Evolutionary conservation across 1,140 invertebrate species (phyloP), one percentile per base, ranked within the genome.

Genomic region (Bombus huntii): DNA sequence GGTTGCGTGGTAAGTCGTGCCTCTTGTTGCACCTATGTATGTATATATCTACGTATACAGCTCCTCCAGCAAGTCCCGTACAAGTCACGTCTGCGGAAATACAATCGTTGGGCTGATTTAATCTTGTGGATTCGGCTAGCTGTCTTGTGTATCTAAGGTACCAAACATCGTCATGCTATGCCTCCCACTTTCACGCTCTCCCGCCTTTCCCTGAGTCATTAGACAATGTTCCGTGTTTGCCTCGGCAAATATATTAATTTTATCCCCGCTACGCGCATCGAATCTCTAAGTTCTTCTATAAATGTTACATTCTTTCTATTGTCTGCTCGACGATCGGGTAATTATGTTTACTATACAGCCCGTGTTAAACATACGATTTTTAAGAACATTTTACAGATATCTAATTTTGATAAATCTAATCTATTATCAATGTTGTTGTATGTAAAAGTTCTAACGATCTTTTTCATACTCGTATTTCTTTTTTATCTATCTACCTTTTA

Each of bases 71-170:
- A 87, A 91, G 88, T 91, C 88, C 79, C 44, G 82, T 88, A 90
- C 80, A 86, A 92, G 90, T 92, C 92, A 93, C 92, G 92, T 91
- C 90, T 88, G 79, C 90, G 88, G 86, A 92, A 92, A 92, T 89
- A 92, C 90, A 91, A 93, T 93, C 90, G 75, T 70, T 79, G 85
- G 70, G 84, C 84, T 89, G 91, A 91, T 91, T 88, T 91, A 91
- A 91, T 91, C 90, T 88, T 71, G 83, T 44, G 86, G 76, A 89
- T 88, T 85, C 81, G 80, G 74, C 78, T 83, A 80, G 73, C 73
- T 81, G 84, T 79, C 80, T 82, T 82, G 89, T 81, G 81, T 86
- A 91, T 81, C 84, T 39, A 81, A 82, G 71, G 74, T 83, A 75
- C 81, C 79, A 88, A 88, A 88, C 81, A 91, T 90, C 89, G 87